phyloP scores from a whole-genome alignment of 1,140 invertebrate genomes.

The silkworm (Bombyx mori) region DNA sequence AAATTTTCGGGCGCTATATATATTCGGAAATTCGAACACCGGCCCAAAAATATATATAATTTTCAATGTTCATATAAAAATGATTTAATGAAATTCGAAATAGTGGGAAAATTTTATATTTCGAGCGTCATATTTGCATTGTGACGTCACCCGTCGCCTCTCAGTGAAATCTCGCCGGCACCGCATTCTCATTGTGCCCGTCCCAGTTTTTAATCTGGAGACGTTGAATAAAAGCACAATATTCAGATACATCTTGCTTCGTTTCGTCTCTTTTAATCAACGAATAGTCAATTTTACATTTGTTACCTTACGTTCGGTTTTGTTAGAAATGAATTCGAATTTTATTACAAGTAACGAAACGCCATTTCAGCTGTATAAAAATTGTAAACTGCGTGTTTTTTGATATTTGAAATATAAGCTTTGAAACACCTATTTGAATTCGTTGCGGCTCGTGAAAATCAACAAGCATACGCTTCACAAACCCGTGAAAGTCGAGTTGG shows the following conservation, averaged over 20 bases:
- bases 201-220: constrained; percentile 58
- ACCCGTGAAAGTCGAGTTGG: not conserved
- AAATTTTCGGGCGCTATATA: too few species aligned
- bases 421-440: not conserved
- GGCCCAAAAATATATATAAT: too few species aligned
- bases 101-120: constrained; percentile 12
- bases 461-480: not conserved
- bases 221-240: constrained; percentile 56
- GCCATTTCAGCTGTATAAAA: too few species aligned
- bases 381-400: not conserved
- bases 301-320: not conserved
- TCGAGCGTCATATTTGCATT: constrained; percentile 36
- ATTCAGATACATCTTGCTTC: constrained; percentile 38
- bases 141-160: constrained; percentile 31
- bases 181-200: constrained; percentile 46
- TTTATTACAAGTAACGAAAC: not conserved
- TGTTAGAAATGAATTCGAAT: not conserved
- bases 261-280: constrained; percentile 49
- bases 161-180: constrained; percentile 23
- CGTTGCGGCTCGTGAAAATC: constrained; percentile 1
- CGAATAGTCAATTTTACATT: constrained; percentile 18
- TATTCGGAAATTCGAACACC: too few species aligned
- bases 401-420: not conserved
- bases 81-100: too few species aligned
- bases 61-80: too few species aligned